Evolutionary conservation across 2,888 invertebrate species (phyloP).

Genomic region (Leptarthrus brevirostris): DNA sequence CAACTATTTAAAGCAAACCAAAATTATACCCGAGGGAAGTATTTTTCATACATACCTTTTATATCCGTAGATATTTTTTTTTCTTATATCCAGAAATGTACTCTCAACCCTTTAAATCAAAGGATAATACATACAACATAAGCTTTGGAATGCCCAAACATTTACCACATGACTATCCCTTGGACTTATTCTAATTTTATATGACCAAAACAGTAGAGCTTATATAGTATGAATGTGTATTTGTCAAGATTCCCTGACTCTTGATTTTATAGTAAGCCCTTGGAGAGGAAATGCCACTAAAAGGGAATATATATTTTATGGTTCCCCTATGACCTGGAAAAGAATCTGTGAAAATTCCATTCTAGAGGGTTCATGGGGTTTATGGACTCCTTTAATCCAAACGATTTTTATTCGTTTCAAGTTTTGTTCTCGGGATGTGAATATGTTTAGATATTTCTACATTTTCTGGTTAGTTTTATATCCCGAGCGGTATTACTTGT

Average conservation of each 20-base stretch:
- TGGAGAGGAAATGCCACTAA: conserved; percentile 9
- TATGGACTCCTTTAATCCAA: conserved; percentile 20
- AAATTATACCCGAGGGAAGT: neutral
- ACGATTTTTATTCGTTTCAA: conserved; percentile 30
- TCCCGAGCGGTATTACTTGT: too few relatives aligned
- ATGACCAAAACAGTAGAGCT: neutral
- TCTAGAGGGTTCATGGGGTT: conserved; percentile 9
- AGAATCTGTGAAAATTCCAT: conserved; percentile 31
- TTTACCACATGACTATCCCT: conserved; percentile 31
- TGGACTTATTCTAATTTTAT: conserved; percentile 16
- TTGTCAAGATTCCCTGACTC: conserved; percentile 12
- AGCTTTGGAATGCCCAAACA: conserved; percentile 22
- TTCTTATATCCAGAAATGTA: neutral
- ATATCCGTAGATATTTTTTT: neutral
- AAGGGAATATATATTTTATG: conserved; percentile 39
- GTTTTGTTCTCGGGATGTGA: too few relatives aligned
- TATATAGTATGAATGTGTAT: too few relatives aligned
- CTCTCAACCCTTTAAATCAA: conserved; percentile 22
- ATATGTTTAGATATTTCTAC: too few relatives aligned
- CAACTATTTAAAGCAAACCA: conserved; percentile 8
- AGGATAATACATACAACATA: neutral
- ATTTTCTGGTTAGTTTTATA: too few relatives aligned
- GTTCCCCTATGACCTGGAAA: conserved; percentile 29
- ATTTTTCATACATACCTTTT: conserved; percentile 18
- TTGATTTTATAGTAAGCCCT: conserved; percentile 21